phyloP scores from a whole-genome alignment of 30 jellyfish, hydroid and myxozoan genomes.

The Aurelia aurita region DNA sequence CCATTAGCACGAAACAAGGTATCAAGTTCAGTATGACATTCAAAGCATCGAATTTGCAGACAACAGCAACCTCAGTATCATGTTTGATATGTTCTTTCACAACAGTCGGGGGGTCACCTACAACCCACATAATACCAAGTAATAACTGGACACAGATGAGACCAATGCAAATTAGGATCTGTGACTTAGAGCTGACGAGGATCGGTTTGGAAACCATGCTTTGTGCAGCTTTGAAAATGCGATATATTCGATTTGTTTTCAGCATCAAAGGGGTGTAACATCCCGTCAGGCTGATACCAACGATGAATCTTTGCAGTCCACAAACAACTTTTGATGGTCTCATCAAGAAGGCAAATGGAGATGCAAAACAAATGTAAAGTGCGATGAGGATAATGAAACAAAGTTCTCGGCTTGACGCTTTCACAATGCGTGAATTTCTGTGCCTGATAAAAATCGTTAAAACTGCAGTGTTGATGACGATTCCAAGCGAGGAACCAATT shows the following conservation, averaged over 20 bases:
- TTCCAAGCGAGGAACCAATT: conserved; percentile 61
- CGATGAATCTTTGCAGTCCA: conserved; percentile 71
- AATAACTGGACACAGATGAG: conserved; percentile 77
- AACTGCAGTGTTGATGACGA: conserved; percentile 39
- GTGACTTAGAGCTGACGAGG: conserved; percentile 90
- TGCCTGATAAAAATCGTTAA: conserved; percentile 57
- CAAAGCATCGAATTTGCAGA: conserved; percentile 67
- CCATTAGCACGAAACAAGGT: conserved; percentile 80
- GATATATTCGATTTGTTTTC: conserved; percentile 89
- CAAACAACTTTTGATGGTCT: conserved; percentile 66
- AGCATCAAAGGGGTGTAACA: conserved; percentile 96
- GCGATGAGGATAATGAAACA: conserved; percentile 67
- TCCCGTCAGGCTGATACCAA: conserved; percentile 88
- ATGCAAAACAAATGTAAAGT: conserved; percentile 50
- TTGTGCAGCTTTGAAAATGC: conserved; percentile 82
- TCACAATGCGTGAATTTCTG: conserved; percentile 73
- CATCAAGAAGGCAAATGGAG: conserved; percentile 55
- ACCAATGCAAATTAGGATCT: conserved; percentile 74
- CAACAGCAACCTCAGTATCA: conserved; percentile 53
- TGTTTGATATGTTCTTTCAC: conserved; percentile 36
- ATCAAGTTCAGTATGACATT: conserved; percentile 72
- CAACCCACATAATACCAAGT: conserved; percentile 88
- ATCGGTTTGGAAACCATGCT: conserved; percentile 49
- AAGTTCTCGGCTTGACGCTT: conserved; percentile 88
- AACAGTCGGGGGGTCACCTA: conserved; percentile 84